phyloP scores from a whole-genome alignment of 2,888 invertebrate genomes.

The Caenorhabditis afra region DNA sequence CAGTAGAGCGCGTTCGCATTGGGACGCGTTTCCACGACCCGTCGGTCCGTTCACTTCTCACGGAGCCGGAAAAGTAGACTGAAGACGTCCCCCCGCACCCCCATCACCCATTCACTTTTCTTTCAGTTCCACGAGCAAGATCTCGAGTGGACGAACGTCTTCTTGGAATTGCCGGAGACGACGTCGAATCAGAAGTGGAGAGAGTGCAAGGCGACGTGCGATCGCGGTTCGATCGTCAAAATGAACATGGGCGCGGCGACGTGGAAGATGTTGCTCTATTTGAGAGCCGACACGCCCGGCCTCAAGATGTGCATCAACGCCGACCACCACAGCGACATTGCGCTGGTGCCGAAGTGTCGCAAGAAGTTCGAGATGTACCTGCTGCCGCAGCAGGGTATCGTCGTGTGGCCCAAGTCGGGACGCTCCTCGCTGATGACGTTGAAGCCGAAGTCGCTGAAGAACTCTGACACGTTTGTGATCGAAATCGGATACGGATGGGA shows the following conservation, averaged over 20 bases:
- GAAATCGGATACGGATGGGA: conserved; percentile 42
- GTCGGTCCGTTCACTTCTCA: conserved; percentile 8
- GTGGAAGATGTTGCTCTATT: conserved; percentile 33
- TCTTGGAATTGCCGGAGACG: background rate
- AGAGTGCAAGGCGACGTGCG: conserved; percentile 7
- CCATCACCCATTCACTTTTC: background rate
- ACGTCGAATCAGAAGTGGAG: background rate
- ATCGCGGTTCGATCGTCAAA: conserved; percentile 16
- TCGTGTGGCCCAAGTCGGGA: conserved; percentile 42
- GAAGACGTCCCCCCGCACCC: too few relatives aligned
- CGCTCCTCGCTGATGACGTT: conserved; percentile 23
- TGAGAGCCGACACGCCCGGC: conserved; percentile 3
- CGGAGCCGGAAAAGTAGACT: conserved; percentile 17
- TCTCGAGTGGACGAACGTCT: conserved; percentile 16
- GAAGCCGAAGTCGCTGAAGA: background rate
- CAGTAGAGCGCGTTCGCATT: too few relatives aligned
- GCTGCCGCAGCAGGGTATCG: conserved; percentile 27
- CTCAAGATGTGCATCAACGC: conserved; percentile 37
- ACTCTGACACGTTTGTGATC: background rate
- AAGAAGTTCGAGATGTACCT: conserved; percentile 16
- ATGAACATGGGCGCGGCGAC: conserved; percentile 2
- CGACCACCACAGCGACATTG: background rate
- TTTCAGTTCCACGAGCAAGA: background rate
- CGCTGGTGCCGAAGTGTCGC: background rate
- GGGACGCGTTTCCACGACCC: conserved; percentile 1